Evolutionary conservation across 2,888 invertebrate species (phyloP).

Genomic region (Calephelis perditalis): DNA sequence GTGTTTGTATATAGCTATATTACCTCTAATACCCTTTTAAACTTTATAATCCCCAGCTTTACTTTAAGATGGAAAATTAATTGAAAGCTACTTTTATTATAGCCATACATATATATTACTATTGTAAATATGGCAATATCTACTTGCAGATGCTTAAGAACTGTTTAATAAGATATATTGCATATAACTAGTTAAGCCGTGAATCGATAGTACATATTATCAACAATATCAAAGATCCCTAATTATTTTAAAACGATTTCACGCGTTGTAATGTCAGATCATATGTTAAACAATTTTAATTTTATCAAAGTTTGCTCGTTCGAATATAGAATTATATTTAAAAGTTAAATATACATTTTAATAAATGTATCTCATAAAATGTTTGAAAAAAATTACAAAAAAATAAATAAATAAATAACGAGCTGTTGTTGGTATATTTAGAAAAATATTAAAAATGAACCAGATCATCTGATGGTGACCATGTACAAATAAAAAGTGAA

Average conservation of each 20-base stretch:
- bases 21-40: constrained; percentile 52
- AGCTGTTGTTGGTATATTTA: constrained; percentile 79
- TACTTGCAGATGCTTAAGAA: constrained; percentile 62
- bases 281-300: constrained; percentile 76
- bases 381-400: constrained; percentile 54
- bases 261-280: constrained; percentile 55
- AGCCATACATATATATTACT: constrained; percentile 42
- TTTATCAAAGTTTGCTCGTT: constrained; percentile 78
- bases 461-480: constrained; percentile 85
- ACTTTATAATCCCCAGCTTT: constrained; percentile 56
- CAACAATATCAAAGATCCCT: constrained; percentile 72
- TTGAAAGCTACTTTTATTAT: constrained; percentile 41
- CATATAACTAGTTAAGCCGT: constrained; percentile 68
- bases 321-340: constrained; percentile 75
- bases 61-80: constrained; percentile 50
- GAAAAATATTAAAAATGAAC: constrained; percentile 69
- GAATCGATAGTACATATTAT: constrained; percentile 71
- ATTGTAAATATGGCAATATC: constrained; percentile 59
- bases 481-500: constrained; percentile 81
- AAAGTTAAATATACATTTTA: constrained; percentile 69
- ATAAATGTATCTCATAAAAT: constrained; percentile 60
- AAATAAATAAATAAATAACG: constrained; percentile 55
- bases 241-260: constrained; percentile 48
- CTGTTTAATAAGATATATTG: constrained; percentile 53
- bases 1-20: constrained; percentile 52